A percentile compares a stretch with the other conserved stretches of the same genome.
phyloP scores from a whole-genome alignment of 2,888 invertebrate genomes.

The Troides aeacus region DNA sequence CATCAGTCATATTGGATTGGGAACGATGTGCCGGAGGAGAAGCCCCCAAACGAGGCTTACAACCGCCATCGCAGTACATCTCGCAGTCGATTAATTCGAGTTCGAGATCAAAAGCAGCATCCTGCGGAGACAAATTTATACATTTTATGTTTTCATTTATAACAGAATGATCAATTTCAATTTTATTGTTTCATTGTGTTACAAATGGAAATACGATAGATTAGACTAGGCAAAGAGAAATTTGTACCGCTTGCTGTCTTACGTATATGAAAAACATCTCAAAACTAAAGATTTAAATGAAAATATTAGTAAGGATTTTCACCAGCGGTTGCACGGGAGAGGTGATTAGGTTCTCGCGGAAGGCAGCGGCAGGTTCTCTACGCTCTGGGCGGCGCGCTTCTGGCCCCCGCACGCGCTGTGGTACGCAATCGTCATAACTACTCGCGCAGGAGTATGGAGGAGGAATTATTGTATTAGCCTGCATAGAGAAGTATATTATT shows the following conservation, averaged over 20 bases:
- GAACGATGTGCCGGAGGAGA: conserved; percentile 60
- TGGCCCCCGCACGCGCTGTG: conserved; percentile 55
- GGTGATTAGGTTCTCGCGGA: conserved; percentile 62
- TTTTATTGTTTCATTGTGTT: no score
- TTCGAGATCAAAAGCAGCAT: conserved; percentile 62
- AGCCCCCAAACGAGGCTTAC: conserved; percentile 62
- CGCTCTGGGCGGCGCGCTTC: conserved; percentile 30
- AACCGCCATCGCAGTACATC: conserved; percentile 63
- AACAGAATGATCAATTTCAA: no score
- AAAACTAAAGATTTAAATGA: not conserved
- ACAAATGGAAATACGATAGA: no score
- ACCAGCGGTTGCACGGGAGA: conserved; percentile 54
- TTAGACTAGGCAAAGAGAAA: no score
- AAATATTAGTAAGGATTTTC: not conserved
- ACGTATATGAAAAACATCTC: not conserved
- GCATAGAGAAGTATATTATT: conserved; percentile 19
- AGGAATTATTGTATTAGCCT: conserved; percentile 90
- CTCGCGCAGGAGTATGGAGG: conserved; percentile 91
- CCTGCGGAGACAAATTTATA: conserved; percentile 41
- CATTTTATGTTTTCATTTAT: not conserved
- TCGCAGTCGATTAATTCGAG: conserved; percentile 69
- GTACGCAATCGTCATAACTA: conserved; percentile 82
- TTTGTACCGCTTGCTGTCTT: no score
- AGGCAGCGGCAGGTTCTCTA: conserved; percentile 45
- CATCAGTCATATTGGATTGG: conserved; percentile 51